Percentiles rank a stretch among this genome's conserved stretches.
phyloP scores from a whole-genome alignment of 23 tunicate species.

The Phallusia fumigata region DNA sequence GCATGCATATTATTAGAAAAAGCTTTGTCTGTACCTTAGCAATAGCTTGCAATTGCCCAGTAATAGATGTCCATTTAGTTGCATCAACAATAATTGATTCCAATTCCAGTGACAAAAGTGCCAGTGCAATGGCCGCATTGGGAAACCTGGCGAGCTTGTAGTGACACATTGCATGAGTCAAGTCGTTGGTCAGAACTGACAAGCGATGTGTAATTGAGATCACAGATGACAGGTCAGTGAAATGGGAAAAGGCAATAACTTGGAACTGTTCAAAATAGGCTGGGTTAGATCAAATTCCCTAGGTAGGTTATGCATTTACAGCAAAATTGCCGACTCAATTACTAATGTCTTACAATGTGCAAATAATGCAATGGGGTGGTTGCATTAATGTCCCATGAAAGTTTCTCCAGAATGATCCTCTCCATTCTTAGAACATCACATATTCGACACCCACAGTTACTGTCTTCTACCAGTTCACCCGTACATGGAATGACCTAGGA shows the following conservation, averaged over 20 bases:
- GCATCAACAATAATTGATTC: slow-evolving; percentile 31
- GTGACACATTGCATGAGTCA: slow-evolving; percentile 41
- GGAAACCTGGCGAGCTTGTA: slow-evolving; percentile 56
- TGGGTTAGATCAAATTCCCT: neutral
- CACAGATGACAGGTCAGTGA: slow-evolving; percentile 27
- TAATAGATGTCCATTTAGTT: slow-evolving; percentile 34
- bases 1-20: too few species aligned
- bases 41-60: slow-evolving; percentile 51
- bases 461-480: slow-evolving; percentile 62
- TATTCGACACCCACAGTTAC: slow-evolving; percentile 67
- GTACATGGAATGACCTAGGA: slow-evolving; percentile 77
- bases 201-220: slow-evolving; percentile 36
- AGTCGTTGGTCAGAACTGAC: slow-evolving; percentile 30
- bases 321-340: neutral
- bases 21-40: slow-evolving; percentile 28
- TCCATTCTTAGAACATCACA: slow-evolving; percentile 84
- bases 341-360: slow-evolving; percentile 57
- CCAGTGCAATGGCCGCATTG: slow-evolving; percentile 55
- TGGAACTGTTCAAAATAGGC: slow-evolving; percentile 40
- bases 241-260: slow-evolving; percentile 43
- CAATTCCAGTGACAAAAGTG: slow-evolving; percentile 55
- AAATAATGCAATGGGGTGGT: slow-evolving; percentile 78
- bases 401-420: slow-evolving; percentile 74
- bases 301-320: neutral
- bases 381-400: slow-evolving; percentile 65